Evolutionary conservation across 2,888 invertebrate genomes (phyloP).

Genomic region (Diarsia mendica): DNA sequence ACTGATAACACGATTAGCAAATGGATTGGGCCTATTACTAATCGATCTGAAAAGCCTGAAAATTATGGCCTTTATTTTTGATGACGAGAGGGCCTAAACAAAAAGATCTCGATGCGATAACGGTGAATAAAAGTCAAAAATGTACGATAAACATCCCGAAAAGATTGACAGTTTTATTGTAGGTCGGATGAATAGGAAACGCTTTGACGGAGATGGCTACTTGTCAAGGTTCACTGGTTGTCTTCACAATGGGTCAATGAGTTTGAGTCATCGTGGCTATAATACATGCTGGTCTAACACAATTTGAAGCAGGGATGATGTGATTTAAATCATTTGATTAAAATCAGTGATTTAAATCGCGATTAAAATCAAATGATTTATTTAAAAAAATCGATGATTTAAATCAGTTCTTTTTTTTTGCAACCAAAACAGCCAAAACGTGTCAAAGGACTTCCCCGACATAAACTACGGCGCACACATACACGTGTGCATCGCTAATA

Average conservation of each 20-base stretch:
- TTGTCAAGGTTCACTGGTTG: not conserved
- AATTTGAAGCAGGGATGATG: too few species aligned
- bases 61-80: not conserved
- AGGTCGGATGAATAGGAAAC: not conserved
- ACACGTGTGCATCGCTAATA: too few species aligned
- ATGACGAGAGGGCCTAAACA: not conserved
- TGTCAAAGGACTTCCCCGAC: too few species aligned
- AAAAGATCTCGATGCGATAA: not conserved
- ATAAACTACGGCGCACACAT: too few species aligned
- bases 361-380: too few species aligned
- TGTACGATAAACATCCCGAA: not conserved
- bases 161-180: not conserved
- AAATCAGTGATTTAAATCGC: too few species aligned
- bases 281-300: too few species aligned
- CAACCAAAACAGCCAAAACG: too few species aligned
- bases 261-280: too few species aligned
- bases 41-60: not conserved
- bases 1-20: slow-evolving; percentile 1
- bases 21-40: not conserved
- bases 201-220: not conserved
- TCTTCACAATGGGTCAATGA: not conserved
- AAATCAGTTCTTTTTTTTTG: too few species aligned
- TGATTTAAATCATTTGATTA: too few species aligned
- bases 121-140: not conserved
- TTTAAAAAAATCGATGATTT: too few species aligned